These are phyloP conservation scores for Symphodus melops DNA, from an alignment of 2,113 vertebrate species.

Conservation along the genomic window DNA sequence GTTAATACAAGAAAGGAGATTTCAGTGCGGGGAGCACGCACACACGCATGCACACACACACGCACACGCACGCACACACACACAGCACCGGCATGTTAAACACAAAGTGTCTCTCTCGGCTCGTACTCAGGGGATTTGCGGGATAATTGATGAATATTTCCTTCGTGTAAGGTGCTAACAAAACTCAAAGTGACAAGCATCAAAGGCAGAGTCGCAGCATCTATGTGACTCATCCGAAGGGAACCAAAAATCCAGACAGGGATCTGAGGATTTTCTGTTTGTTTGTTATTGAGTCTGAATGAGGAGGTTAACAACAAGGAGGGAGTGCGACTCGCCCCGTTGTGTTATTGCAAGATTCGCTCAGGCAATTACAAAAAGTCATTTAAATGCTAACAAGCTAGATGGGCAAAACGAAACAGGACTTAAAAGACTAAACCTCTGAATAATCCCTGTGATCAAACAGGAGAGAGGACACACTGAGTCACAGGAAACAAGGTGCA, in stretches of 20 bases:
- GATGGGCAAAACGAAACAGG: conserved; percentile 44
- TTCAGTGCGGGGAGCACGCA: conserved; percentile 10
- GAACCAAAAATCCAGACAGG: conserved; percentile 31
- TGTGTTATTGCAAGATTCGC: conserved; percentile 50
- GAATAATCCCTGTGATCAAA: conserved; percentile 55
- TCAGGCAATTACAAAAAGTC: conserved; percentile 57
- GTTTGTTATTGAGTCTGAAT: conserved; percentile 54
- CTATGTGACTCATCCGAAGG: conserved; percentile 22
- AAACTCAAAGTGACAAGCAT: conserved; percentile 48
- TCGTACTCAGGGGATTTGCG: conserved; percentile 24
- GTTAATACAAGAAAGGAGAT: conserved; percentile 53
- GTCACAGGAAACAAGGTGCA: conserved; percentile 2
- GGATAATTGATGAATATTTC: conserved; percentile 60
- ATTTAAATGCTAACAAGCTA: conserved; percentile 67
- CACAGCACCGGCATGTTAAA: conserved; percentile 11
- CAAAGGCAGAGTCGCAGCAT: conserved; percentile 31
- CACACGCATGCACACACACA: not conserved
- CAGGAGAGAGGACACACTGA: conserved; percentile 23
- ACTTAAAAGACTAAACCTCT: conserved; percentile 48
- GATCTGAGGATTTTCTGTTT: conserved; percentile 38
- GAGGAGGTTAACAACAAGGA: conserved; percentile 40
- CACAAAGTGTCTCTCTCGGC: conserved; percentile 15
- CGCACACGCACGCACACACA: not conserved
- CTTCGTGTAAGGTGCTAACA: conserved; percentile 25
- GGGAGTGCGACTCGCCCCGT: conserved; percentile 17